Evolutionary conservation across 1,140 invertebrate genomes (phyloP), one percentile per base, ranked within the genome.

Genomic region (Drosophila cardini): DNA sequence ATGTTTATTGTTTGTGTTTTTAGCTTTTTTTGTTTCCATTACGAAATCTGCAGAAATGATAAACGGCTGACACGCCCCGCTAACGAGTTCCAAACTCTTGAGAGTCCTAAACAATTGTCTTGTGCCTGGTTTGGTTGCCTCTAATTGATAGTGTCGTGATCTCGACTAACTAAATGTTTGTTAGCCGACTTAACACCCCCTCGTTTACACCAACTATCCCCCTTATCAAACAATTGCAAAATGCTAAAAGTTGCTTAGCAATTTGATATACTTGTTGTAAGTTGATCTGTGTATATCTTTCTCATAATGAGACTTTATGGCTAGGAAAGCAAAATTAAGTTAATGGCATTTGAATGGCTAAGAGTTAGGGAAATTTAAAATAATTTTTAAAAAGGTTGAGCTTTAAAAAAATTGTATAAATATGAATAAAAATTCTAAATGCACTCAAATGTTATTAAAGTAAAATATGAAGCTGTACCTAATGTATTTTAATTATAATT

Each of bases 121-220:
- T 50, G 43, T 30, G 61, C 63, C 65, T 45, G 46, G 61, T 10
- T 46, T 30, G 13, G 13, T 15, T 72, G 74, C 68, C 82, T 86
- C 76, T 86, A 86, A 86, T 86, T 86, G 83, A 86, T 87, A 86
- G 79, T 86, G 83, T 87, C 83, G 83, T 86, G 82, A 86, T 87
- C 85, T 71, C 36, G 30, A 38, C 63, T 32, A 72, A 53, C 55
- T 30, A 53, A 67, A 72, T 67, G 55, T 67, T 72, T 65, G 61
- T 30, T 52, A 40, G 34, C 26, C n/a, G 42, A 32, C 61, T 43
- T 56, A 34, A 36, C 50, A 21, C 15, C 62, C 16, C 46, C 13
- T 15, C 13, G 5, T 26, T n/a, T 13, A 1, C 32, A 9, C 18
- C 15, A 18, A 26, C 21, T 26, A 34, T 9, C 61, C 26, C 1